phyloP scores from a whole-genome alignment of 2,797 vertebrate genomes.

The Anolis apletophallus region DNA sequence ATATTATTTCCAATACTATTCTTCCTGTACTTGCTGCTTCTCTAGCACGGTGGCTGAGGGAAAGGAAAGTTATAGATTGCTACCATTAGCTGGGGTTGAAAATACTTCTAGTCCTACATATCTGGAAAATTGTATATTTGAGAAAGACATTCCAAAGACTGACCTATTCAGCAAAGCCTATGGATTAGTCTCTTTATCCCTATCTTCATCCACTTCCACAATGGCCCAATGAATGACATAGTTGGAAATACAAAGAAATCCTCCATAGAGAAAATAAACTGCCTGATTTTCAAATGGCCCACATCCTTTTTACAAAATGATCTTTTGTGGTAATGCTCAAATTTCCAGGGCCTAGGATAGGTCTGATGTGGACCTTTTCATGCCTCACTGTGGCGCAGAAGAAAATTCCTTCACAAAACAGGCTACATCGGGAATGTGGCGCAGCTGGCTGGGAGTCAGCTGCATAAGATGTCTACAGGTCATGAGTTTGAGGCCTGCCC shows the following conservation, averaged over 20 bases:
- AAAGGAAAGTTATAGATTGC: not conserved
- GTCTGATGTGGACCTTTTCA: not conserved
- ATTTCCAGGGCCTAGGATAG: not conserved
- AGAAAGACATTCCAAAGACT: not conserved
- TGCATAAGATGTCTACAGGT: too few relatives aligned
- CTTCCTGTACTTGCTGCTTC: slow-evolving; percentile 33
- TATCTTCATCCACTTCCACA: not conserved
- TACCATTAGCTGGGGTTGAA: not conserved
- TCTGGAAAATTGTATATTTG: not conserved
- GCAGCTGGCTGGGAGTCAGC: too few relatives aligned
- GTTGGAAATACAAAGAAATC: not conserved
- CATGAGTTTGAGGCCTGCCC: too few relatives aligned
- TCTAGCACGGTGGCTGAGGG: not conserved
- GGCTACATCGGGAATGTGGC: too few relatives aligned
- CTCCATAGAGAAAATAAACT: not conserved
- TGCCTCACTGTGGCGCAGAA: too few relatives aligned
- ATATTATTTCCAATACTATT: slow-evolving; percentile 21
- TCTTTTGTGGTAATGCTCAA: not conserved
- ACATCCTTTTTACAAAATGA: not conserved
- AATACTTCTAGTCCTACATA: not conserved
- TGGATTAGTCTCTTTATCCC: not conserved
- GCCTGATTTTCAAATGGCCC: not conserved
- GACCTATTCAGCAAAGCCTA: not conserved
- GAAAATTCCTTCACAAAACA: too few relatives aligned
- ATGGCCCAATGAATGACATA: not conserved